A percentile compares a stretch with the other conserved stretches of the same genome.
phyloP scores from a whole-genome alignment of 2,113 vertebrate species.

The Callipepla californica region DNA sequence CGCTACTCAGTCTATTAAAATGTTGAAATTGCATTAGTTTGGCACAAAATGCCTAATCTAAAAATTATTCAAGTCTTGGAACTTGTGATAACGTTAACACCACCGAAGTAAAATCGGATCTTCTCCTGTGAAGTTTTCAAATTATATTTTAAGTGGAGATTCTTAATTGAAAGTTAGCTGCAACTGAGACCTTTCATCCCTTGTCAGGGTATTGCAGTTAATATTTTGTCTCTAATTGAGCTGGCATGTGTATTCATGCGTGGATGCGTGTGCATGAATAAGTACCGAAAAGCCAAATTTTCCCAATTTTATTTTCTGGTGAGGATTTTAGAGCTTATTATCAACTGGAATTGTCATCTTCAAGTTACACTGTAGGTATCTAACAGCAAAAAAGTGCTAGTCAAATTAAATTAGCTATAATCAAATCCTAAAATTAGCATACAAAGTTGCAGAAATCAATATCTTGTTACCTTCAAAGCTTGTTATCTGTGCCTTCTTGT shows the following conservation, averaged over 20 bases:
- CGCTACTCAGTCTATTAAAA: not conserved
- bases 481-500: slow-evolving; percentile 65
- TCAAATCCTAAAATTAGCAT: slow-evolving; percentile 73
- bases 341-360: slow-evolving; percentile 39
- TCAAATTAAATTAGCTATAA: slow-evolving; percentile 75
- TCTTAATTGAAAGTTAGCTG: not conserved
- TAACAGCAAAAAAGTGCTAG: slow-evolving; percentile 44
- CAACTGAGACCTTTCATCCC: not conserved
- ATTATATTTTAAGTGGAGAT: not conserved
- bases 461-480: slow-evolving; percentile 76
- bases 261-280: not conserved
- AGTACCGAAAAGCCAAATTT: not conserved
- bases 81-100: not conserved
- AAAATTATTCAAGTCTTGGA: rapidly evolving
- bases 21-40: slow-evolving; percentile 26
- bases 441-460: slow-evolving; percentile 68
- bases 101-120: not conserved
- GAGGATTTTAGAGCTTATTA: slow-evolving; percentile 10
- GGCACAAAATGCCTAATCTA: not conserved
- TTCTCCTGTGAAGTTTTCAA: not conserved
- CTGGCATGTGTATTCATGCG: not conserved
- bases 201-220: not conserved
- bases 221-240: not conserved
- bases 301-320: not conserved
- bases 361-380: not conserved